Evolutionary conservation across 2,888 invertebrate species (phyloP).

Genomic region (Stomorhina lunata): DNA sequence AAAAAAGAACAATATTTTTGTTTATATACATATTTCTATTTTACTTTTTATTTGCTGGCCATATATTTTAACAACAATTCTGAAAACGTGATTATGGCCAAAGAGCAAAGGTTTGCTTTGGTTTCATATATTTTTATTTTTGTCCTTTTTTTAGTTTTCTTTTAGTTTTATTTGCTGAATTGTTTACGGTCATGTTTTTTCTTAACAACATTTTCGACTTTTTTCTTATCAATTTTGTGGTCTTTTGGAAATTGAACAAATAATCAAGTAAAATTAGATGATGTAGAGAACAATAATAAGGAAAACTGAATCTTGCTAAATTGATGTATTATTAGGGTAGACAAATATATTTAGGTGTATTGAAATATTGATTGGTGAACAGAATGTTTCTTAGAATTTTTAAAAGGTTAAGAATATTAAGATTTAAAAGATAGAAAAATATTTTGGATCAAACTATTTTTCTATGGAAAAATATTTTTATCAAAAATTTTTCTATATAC

Average conservation of each 20-base stretch:
- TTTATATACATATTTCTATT: background rate
- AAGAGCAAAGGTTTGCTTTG: conserved; percentile 51
- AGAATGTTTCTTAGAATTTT: no score
- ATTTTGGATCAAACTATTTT: no score
- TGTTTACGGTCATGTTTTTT: conserved; percentile 5
- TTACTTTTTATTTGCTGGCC: background rate
- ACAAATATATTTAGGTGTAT: no score
- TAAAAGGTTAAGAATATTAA: no score
- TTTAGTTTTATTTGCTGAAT: conserved; percentile 12
- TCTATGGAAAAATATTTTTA: no score
- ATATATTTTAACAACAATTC: conserved; percentile 42
- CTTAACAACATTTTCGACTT: conserved; percentile 48
- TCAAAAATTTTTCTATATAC: no score
- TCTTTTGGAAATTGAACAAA: conserved; percentile 50
- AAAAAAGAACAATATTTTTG: conserved; percentile 33
- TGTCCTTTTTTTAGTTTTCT: no score
- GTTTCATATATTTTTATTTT: background rate
- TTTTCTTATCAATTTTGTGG: conserved; percentile 49
- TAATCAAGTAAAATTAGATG: conserved; percentile 36
- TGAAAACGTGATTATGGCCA: conserved; percentile 60
- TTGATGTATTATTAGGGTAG: conserved; percentile 2
- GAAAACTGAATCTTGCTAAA: conserved; percentile 7
- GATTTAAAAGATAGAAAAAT: no score
- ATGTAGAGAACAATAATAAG: background rate
- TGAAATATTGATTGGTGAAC: no score